phyloP scores from a whole-genome alignment of 2,113 vertebrate genomes.

The Prinia subflava region DNA sequence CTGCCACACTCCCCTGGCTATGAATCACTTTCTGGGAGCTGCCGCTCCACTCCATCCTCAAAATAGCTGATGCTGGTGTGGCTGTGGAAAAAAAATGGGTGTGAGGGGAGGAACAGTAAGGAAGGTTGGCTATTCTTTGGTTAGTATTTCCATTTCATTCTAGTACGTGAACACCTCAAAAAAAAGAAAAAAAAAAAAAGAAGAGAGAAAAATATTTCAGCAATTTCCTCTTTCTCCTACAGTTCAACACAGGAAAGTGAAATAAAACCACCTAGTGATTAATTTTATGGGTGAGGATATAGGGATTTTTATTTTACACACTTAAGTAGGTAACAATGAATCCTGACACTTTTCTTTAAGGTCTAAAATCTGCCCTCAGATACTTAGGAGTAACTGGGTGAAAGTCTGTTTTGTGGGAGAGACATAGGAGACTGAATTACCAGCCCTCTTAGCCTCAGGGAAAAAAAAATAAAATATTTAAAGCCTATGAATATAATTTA shows the following conservation, averaged over 20 bases:
- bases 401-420: background rate
- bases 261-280: background rate
- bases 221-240: background rate
- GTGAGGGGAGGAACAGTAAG: background rate
- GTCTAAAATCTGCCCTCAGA: background rate
- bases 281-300: background rate
- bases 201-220: background rate
- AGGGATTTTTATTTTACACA: background rate
- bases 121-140: background rate
- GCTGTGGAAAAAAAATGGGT: background rate
- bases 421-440: background rate
- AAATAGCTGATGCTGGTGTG: background rate
- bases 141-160: background rate
- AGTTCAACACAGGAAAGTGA: background rate
- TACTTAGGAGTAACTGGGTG: background rate
- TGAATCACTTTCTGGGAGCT: background rate
- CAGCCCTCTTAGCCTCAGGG: background rate
- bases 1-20: background rate
- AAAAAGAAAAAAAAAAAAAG: background rate
- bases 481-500: slow-evolving; percentile 39
- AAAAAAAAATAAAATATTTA: slow-evolving; percentile 42
- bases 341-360: background rate
- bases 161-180: background rate
- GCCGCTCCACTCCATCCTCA: background rate
- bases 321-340: background rate